Evolutionary conservation across 2,797 vertebrate genomes (phyloP).

Genomic region (Tokudaia muenninki): DNA sequence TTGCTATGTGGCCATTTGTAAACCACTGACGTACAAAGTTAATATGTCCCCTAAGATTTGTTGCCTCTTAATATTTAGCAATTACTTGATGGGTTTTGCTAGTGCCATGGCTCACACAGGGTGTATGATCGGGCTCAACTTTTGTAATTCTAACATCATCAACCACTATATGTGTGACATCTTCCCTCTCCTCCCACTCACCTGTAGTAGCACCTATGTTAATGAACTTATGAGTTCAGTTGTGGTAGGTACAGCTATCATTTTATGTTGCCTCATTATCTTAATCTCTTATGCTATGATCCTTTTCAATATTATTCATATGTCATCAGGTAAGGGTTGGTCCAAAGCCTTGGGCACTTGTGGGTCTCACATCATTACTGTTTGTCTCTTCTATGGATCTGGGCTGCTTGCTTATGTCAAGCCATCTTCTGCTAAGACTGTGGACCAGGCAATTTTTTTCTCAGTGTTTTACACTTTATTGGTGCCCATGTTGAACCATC

Average conservation of each 20-base stretch:
- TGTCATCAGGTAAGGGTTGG: background rate
- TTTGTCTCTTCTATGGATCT: background rate
- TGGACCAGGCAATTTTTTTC: background rate
- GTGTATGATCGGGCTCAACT: background rate
- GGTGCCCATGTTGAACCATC: background rate
- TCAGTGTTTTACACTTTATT: background rate
- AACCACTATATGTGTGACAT: conserved; percentile 80
- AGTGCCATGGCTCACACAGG: background rate
- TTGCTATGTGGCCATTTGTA: background rate
- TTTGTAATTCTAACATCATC: conserved; percentile 43
- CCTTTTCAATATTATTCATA: background rate
- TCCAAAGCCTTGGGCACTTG: background rate
- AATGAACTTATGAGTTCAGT: conserved; percentile 21
- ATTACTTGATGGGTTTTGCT: background rate
- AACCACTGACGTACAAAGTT: background rate
- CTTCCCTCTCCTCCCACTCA: conserved; percentile 71
- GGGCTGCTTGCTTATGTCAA: background rate
- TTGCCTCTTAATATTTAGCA: background rate
- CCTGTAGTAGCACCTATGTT: conserved; percentile 55
- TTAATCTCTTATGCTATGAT: conserved; percentile 59
- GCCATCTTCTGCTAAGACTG: background rate
- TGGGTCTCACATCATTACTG: background rate
- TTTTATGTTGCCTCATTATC: conserved; percentile 36
- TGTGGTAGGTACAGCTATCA: conserved; percentile 1
- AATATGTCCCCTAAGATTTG: conserved; percentile 18